Evolutionary conservation across 2,888 invertebrate species (phyloP).

Genomic region (Eumacrocentrus americanus): DNA sequence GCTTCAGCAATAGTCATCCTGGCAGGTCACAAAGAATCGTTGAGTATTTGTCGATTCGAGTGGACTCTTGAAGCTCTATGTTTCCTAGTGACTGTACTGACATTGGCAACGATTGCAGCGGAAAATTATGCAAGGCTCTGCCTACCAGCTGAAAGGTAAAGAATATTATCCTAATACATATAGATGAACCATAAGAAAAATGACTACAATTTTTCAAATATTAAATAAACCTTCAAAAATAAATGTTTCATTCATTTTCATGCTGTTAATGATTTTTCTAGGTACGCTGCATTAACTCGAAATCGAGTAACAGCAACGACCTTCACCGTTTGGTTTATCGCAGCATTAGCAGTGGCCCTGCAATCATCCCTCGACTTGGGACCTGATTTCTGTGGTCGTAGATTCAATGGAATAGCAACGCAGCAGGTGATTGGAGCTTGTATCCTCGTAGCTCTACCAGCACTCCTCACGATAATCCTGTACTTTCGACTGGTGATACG

Average conservation of each 20-base stretch:
- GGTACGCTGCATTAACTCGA: slow-evolving; percentile 63
- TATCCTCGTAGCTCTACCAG: slow-evolving; percentile 68
- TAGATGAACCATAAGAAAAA: too few relatives aligned
- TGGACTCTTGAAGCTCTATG: slow-evolving; percentile 73
- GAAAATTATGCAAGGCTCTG: slow-evolving; percentile 73
- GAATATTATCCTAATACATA: too few relatives aligned
- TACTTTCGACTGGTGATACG: slow-evolving; percentile 64
- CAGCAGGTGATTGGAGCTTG: slow-evolving; percentile 67
- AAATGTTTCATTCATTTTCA: too few relatives aligned
- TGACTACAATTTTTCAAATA: background rate
- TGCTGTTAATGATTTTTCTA: slow-evolving; percentile 31
- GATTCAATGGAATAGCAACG: slow-evolving; percentile 64
- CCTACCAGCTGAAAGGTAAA: slow-evolving; percentile 63
- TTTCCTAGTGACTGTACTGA: slow-evolving; percentile 71
- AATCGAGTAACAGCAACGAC: slow-evolving; percentile 65
- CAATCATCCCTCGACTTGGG: slow-evolving; percentile 70
- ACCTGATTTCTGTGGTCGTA: slow-evolving; percentile 73
- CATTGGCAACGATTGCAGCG: slow-evolving; percentile 68
- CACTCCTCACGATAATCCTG: slow-evolving; percentile 65
- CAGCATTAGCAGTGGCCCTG: slow-evolving; percentile 65
- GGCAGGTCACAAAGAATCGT: slow-evolving; percentile 67
- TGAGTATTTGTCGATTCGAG: slow-evolving; percentile 69
- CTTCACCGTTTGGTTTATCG: slow-evolving; percentile 66
- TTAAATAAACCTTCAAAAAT: too few relatives aligned
- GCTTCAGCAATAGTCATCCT: slow-evolving; percentile 73